Conservation (phyloP, 1,140 invertebrate species). For the Pachypeltis micranthus region DNA sequence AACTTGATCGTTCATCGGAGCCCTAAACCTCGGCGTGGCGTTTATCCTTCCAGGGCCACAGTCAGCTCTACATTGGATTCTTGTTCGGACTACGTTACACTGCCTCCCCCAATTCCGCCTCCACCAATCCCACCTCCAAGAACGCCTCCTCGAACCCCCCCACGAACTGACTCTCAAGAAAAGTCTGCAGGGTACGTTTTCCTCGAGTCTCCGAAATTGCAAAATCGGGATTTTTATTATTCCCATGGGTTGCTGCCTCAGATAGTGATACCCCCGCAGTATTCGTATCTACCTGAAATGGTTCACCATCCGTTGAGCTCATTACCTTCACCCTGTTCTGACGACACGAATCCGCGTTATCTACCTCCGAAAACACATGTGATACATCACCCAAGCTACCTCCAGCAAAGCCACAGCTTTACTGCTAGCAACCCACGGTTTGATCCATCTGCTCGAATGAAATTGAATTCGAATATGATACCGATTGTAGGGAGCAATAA, state of each 20-base stretch:
- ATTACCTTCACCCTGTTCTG: slow-evolving; percentile 32
- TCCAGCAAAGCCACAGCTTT: slow-evolving; percentile 40
- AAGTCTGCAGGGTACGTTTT: slow-evolving; percentile 27
- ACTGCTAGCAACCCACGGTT: slow-evolving; percentile 19
- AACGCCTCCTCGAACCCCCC: slow-evolving; percentile 48
- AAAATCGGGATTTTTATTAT: slow-evolving; percentile 15
- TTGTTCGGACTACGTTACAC: slow-evolving; percentile 75
- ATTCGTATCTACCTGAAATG: slow-evolving; percentile 12
- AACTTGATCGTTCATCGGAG: slow-evolving; percentile 62
- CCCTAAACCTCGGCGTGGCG: slow-evolving; percentile 34
- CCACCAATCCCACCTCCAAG: slow-evolving; percentile 51
- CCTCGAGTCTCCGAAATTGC: slow-evolving; percentile 22
- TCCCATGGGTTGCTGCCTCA: slow-evolving; percentile 19
- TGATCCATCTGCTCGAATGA: slow-evolving; percentile 42
- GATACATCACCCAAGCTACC: slow-evolving; percentile 48
- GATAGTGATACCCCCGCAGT: slow-evolving; percentile 5
- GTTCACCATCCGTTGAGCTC: slow-evolving; percentile 20
- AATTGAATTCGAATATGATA: slow-evolving; percentile 31
- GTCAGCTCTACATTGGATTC: slow-evolving; percentile 73
- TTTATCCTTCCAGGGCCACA: slow-evolving; percentile 63
- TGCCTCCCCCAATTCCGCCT: slow-evolving; percentile 48
- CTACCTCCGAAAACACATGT: slow-evolving; percentile 54
- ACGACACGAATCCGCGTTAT: slow-evolving; percentile 51
- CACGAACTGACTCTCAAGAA: slow-evolving; percentile 30
- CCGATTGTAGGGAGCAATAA: slow-evolving; percentile 51